These are phyloP conservation scores for Eulimnadia texana DNA, from an alignment of 1,140 invertebrate species.

Conservation along the genomic window DNA sequence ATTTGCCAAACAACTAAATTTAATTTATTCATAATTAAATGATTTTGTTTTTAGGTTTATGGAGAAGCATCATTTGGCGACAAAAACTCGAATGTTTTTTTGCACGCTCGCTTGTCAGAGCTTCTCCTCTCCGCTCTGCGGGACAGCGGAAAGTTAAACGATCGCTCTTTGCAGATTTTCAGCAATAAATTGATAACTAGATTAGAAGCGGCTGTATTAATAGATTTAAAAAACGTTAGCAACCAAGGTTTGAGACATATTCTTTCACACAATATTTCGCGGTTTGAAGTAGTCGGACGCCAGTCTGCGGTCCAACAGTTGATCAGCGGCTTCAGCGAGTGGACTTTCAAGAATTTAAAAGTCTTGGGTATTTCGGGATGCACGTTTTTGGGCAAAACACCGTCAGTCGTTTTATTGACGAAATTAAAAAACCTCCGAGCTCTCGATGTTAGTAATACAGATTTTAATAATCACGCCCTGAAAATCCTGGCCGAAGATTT, in stretches of 20 bases:
- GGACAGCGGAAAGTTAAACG: constrained; percentile 45
- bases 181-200: constrained; percentile 33
- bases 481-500: constrained; percentile 54
- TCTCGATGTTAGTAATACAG: constrained; percentile 55
- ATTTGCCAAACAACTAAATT: too few species aligned
- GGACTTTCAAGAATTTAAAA: constrained; percentile 50
- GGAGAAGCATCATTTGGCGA: constrained; percentile 28
- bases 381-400: constrained; percentile 33
- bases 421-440: constrained; percentile 39
- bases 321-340: constrained; percentile 52
- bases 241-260: constrained; percentile 44
- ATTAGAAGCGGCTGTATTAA: constrained; percentile 21
- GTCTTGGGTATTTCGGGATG: constrained; percentile 49
- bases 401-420: constrained; percentile 29
- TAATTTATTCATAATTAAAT: not conserved
- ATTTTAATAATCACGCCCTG: constrained; percentile 51
- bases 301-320: constrained; percentile 48
- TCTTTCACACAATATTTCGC: constrained; percentile 45
- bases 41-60: not conserved
- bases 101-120: constrained; percentile 51
- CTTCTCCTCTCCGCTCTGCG: constrained; percentile 44
- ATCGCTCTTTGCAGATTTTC: constrained; percentile 49
- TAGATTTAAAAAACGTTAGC: constrained; percentile 38
- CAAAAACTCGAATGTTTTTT: constrained; percentile 45
- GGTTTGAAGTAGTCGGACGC: constrained; percentile 45